Evolutionary conservation across 2,888 invertebrate genomes (phyloP).

Genomic region (Thymelicus lineola): DNA sequence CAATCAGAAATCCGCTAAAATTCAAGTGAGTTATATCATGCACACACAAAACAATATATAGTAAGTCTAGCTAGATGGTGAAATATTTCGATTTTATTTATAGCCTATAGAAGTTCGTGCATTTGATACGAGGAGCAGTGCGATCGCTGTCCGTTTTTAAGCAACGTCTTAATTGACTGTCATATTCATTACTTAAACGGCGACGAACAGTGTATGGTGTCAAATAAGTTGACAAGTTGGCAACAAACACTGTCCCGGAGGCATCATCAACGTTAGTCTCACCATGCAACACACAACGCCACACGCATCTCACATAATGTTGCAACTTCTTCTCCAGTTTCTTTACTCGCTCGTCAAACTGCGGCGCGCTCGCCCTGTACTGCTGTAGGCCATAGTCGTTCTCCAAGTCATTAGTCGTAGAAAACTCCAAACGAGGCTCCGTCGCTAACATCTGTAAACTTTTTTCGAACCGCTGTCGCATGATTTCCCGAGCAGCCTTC

Average conservation of each 20-base stretch:
- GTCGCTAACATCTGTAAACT: conserved; percentile 94
- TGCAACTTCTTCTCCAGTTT: conserved; percentile 86
- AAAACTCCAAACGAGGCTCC: conserved; percentile 87
- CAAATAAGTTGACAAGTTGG: background rate
- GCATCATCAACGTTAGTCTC: conserved; percentile 43
- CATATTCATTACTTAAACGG: conserved; percentile 1
- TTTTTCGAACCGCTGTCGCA: conserved; percentile 93
- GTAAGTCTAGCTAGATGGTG: background rate
- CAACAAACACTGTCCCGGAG: conserved; percentile 6
- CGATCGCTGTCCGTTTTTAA: conserved; percentile 3
- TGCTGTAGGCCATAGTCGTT: conserved; percentile 92
- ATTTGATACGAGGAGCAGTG: background rate
- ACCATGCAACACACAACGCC: conserved; percentile 68
- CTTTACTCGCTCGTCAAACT: conserved; percentile 94
- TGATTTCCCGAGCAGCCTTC: conserved; percentile 84
- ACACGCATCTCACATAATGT: conserved; percentile 74
- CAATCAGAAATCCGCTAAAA: background rate
- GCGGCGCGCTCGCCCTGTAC: conserved; percentile 93
- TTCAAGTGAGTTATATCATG: conserved; percentile 45
- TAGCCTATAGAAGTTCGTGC: background rate
- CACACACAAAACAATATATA: conserved; percentile 44
- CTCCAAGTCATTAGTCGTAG: conserved; percentile 89
- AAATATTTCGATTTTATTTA: background rate
- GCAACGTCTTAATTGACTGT: background rate
- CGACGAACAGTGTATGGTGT: conserved; percentile 3